phyloP scores from a whole-genome alignment of 2,888 invertebrate genomes.

The Griposia aprilina region DNA sequence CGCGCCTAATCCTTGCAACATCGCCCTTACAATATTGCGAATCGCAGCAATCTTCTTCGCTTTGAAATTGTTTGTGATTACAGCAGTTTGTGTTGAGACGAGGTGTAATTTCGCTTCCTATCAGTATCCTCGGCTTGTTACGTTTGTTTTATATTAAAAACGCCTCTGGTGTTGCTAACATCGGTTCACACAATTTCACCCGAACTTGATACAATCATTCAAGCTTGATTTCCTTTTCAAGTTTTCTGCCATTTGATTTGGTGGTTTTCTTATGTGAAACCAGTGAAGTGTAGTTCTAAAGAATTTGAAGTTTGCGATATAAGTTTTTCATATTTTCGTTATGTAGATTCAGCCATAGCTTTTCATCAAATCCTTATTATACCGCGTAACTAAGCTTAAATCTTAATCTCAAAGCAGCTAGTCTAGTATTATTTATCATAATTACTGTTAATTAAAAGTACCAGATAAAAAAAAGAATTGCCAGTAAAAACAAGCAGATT shows the following conservation, averaged over 20 bases:
- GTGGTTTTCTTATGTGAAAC: constrained; percentile 12
- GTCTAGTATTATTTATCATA: background rate
- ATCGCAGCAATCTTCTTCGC: constrained; percentile 81
- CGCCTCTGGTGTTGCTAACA: constrained; percentile 61
- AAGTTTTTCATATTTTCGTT: constrained; percentile 14
- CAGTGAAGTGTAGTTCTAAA: constrained; percentile 36
- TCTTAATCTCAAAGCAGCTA: background rate
- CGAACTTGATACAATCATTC: constrained; percentile 48
- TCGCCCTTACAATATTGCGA: constrained; percentile 76
- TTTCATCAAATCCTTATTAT: constrained; percentile 1
- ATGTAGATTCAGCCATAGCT: background rate
- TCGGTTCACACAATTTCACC: constrained; percentile 61
- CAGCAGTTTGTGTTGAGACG: constrained; percentile 78
- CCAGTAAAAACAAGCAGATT: background rate
- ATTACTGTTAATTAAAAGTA: background rate
- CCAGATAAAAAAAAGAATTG: background rate
- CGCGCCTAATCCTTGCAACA: constrained; percentile 46
- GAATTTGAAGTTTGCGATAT: constrained; percentile 2
- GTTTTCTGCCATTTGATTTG: constrained; percentile 53
- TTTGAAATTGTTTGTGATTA: constrained; percentile 85
- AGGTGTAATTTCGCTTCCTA: constrained; percentile 81
- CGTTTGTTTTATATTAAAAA: constrained; percentile 77
- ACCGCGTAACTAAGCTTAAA: background rate
- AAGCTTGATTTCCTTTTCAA: constrained; percentile 40
- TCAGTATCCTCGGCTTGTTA: constrained; percentile 70